A percentile compares a stretch with the other conserved stretches of the same genome.
Conservation (phyloP, 2,797 vertebrate species). For the Pseudochirops cupreus region DNA sequence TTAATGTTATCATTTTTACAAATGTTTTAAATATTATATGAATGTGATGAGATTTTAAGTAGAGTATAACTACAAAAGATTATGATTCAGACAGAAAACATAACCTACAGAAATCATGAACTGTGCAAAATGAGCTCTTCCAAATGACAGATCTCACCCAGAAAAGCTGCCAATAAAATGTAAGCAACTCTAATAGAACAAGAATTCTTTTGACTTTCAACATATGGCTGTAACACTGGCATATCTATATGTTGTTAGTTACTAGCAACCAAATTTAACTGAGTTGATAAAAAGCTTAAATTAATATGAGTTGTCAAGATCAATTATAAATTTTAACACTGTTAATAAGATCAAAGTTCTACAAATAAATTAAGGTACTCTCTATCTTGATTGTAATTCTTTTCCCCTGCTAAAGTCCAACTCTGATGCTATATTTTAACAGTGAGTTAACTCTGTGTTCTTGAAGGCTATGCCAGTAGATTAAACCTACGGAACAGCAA, state of each 20-base stretch:
- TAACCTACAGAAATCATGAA: slow-evolving; percentile 86
- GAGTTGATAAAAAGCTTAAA: slow-evolving; percentile 62
- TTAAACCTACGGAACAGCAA: neutral
- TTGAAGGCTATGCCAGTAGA: neutral
- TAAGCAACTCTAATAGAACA: slow-evolving; percentile 77
- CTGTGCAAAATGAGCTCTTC: slow-evolving; percentile 82
- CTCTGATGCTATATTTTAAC: neutral
- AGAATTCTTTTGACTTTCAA: slow-evolving; percentile 79
- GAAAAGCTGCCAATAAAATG: slow-evolving; percentile 82
- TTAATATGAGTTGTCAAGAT: slow-evolving; percentile 55
- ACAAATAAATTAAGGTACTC: neutral
- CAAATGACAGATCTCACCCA: slow-evolving; percentile 83
- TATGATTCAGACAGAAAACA: slow-evolving; percentile 86
- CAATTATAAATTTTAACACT: neutral
- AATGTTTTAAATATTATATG: slow-evolving; percentile 77
- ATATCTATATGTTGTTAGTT: slow-evolving; percentile 74
- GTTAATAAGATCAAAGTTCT: neutral
- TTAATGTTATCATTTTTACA: slow-evolving; percentile 68
- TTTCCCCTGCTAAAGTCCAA: neutral
- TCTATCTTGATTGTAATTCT: neutral
- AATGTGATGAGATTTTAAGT: slow-evolving; percentile 79
- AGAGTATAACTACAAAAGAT: slow-evolving; percentile 82
- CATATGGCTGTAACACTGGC: slow-evolving; percentile 76
- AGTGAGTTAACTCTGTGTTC: neutral
- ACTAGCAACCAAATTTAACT: slow-evolving; percentile 74